Evolutionary conservation across 2,888 invertebrate species (phyloP).

Genomic region (Eupithecia abbreviata): DNA sequence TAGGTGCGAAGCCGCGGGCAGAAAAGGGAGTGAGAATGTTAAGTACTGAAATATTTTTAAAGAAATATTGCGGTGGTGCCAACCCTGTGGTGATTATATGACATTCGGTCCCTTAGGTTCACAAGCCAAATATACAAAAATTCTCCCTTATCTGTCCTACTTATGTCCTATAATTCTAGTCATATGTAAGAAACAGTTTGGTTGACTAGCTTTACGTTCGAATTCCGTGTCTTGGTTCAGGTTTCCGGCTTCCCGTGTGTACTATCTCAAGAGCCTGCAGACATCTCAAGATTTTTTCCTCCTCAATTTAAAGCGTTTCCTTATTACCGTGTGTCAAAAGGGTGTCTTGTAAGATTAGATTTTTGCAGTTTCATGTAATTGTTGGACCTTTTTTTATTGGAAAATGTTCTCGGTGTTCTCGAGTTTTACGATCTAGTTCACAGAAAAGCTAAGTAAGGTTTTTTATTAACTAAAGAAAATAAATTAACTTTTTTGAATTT

Average conservation of each 20-base stretch:
- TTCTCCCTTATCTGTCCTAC: background rate
- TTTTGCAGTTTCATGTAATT: constrained; percentile 30
- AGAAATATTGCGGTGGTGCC: background rate
- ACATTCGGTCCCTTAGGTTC: too few relatives aligned
- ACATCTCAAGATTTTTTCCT: constrained; percentile 50
- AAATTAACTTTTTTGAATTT: background rate
- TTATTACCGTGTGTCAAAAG: constrained; percentile 49
- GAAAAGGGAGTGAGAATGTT: background rate
- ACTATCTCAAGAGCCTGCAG: constrained; percentile 47
- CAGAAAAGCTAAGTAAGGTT: background rate
- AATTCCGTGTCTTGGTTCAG: background rate
- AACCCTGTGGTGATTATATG: background rate
- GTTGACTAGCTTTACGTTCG: background rate
- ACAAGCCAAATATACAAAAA: background rate
- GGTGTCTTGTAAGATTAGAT: constrained; percentile 42
- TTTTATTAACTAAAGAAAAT: too few relatives aligned
- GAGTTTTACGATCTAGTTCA: background rate
- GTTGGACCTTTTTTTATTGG: constrained; percentile 14
- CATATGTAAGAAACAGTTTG: background rate
- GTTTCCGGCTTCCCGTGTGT: background rate
- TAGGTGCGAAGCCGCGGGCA: too few relatives aligned
- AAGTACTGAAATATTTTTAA: background rate
- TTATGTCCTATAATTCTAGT: background rate
- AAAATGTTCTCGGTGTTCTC: background rate
- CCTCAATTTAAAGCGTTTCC: constrained; percentile 53